Base-by-base conservation (phyloP, 2,888 invertebrate genomes). In the Drosophila villosipedis region DNA sequence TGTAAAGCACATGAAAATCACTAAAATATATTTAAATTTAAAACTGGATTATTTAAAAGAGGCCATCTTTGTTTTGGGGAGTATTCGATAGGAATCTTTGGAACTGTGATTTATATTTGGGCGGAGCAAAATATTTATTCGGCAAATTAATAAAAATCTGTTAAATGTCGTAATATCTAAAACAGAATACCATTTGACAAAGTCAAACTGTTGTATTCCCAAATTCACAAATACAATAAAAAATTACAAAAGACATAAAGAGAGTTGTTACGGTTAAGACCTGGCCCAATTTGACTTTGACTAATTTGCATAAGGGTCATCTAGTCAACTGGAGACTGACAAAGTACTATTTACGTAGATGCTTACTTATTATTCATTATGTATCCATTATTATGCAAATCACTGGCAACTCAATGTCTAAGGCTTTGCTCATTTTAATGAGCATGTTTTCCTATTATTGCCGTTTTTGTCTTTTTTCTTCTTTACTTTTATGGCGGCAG, bases 331-430 rank as follows among this genome's bases (percentile, higher is more conserved):
- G 28, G n/a, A 60, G 43, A 6, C 64, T 54, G 54, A 55, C 60
- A 60, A 54, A 31, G 41, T 71, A 59, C 66, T 76, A 77, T 69
- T 68, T 58, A 52, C 68, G 58, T 64, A 59, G 68, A 67, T 76
- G 54, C 77, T 68, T 72, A 76, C 78, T 84, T 88, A 85, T 82
- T 87, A 88, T 84, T 91, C 92, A 92, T 92, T 91, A 81, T 73
- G 86, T 89, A 64, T 37, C 63, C 72, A 85, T 89, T 91, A 91
- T 89, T 91, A 92, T 92, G 91, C 92, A 92, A 92, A 92, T 92
- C 90, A 84, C 81, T 74, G 52, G 47, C 41, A 71, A 69, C 81
- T 76, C 73, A 70, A 81, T 88, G 88, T 88, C 89, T 43, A 62
- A 54, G 80, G 68, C 80, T 68, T 43, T 71, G 86, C 74, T 76